Evolutionary conservation across 37 sponge, comb jelly and placozoan genomes (phyloP), one percentile per base, ranked within the genome.

Genomic region (Agelas oroides): DNA sequence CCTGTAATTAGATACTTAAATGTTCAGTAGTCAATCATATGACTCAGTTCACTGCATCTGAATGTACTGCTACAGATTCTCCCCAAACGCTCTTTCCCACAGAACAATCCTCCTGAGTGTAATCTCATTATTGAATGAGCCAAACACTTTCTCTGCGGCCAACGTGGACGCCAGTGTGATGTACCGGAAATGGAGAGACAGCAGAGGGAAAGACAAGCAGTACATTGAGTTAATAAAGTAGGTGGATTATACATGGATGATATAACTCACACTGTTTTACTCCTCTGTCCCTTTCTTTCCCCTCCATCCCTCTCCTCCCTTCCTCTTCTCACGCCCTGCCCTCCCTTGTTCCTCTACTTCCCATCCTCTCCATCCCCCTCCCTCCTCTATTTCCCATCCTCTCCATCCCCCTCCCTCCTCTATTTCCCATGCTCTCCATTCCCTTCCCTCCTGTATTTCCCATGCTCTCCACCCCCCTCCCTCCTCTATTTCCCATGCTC

Each of bases 111-210:
- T 98, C 19, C 84, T 98, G 71, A 95, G 95, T 81, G 97, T 98
- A 18, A 94, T 95, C 0, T 97, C 97, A 18, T 81, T 98, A 56
- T 76, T 98, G 54, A 98, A 96, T 71, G 97, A 97, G 70, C 99
- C 99, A 74, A 98, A 98, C 75, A 98, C 94, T 12, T 94, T 83
- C 61, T 98, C 99, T 24, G 97, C 99, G 31, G 99, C 99, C 30
- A 98, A 98, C 53, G 99, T 98, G 60, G 99, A 98, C 76, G 99
- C 99, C n/a, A 93, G 95, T 71, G 99, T 98, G 21, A 89, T 97
- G 88, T 98, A 95, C 76, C 73, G 99, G 53, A 90, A 83, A 56
- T 96, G 97, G 99, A 85, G 87, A 62, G 95, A 97, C 59, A 84
- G 83, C 70, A 86, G 91, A 83, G 92, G 84, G 30, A 94, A 95